A percentile compares a stretch with the other conserved stretches of the same genome.
These are phyloP conservation scores for Lasioglossum marginatum DNA, from an alignment of 2,888 invertebrate species.

Conservation along the genomic window DNA sequence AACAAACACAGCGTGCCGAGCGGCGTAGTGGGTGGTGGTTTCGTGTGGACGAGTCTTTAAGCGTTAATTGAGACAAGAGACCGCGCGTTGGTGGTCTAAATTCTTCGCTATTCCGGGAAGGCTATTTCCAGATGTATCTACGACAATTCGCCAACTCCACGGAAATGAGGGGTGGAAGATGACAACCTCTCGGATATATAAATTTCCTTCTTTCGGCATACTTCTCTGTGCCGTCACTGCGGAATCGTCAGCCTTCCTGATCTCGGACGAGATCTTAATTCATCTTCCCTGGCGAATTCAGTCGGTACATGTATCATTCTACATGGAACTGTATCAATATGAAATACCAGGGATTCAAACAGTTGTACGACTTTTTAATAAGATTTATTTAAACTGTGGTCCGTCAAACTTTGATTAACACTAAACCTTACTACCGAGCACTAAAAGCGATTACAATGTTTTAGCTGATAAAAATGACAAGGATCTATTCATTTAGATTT, in stretches of 20 bases:
- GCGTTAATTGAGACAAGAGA: conserved; percentile 75
- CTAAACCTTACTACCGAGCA: no score
- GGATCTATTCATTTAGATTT: no score
- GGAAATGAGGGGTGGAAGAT: conserved; percentile 68
- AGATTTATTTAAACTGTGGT: not conserved
- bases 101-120: conserved; percentile 77
- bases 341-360: not conserved
- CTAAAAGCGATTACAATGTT: no score
- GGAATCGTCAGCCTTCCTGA: not conserved
- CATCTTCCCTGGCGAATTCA: not conserved
- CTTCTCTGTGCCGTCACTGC: not conserved
- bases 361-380: not conserved
- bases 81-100: conserved; percentile 76
- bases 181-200: conserved; percentile 63
- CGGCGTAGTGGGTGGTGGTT: conserved; percentile 70
- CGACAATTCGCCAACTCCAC: conserved; percentile 73
- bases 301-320: not conserved
- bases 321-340: not conserved
- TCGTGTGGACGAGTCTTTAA: conserved; percentile 72
- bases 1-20: conserved; percentile 63
- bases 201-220: conserved; percentile 54
- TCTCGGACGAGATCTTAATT: not conserved
- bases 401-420: not conserved
- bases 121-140: conserved; percentile 72
- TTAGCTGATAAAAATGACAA: no score